A percentile compares a stretch with the other conserved stretches of the same genome.
Evolutionary conservation across 2,888 invertebrate species (phyloP).

Genomic region (Nasonia oneida): DNA sequence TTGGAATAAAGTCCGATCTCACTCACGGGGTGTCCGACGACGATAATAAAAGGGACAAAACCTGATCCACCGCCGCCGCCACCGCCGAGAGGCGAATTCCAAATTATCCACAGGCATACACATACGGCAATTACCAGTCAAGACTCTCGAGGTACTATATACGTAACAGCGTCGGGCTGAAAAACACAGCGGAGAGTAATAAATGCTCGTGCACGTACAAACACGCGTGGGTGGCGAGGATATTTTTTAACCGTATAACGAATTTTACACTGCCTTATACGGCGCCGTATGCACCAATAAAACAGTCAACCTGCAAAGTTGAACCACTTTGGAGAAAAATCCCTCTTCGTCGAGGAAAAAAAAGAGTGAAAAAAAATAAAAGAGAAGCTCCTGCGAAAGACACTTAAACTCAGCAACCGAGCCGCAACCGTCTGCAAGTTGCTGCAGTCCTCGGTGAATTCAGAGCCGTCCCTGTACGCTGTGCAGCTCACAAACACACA

Average conservation of each 20-base stretch:
- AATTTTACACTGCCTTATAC: background rate
- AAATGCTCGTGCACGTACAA: background rate
- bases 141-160: background rate
- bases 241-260: background rate
- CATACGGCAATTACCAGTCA: background rate
- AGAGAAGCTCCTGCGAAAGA: background rate
- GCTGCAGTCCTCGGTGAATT: conserved; percentile 14
- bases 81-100: conserved; percentile 29
- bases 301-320: conserved; percentile 3
- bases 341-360: background rate
- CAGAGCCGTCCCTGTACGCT: background rate
- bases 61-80: background rate
- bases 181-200: background rate
- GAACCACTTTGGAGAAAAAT: conserved; percentile 11
- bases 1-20: background rate
- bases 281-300: background rate
- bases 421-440: background rate
- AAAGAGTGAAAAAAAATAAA: background rate
- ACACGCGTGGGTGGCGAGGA: background rate
- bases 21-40: background rate
- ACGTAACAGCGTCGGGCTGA: conserved; percentile 8
- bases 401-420: background rate
- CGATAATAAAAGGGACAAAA: conserved; percentile 15
- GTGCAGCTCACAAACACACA: background rate
- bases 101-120: conserved; percentile 24